Conservation (phyloP, 2,797 vertebrate genomes). For the Artibeus lituratus region DNA sequence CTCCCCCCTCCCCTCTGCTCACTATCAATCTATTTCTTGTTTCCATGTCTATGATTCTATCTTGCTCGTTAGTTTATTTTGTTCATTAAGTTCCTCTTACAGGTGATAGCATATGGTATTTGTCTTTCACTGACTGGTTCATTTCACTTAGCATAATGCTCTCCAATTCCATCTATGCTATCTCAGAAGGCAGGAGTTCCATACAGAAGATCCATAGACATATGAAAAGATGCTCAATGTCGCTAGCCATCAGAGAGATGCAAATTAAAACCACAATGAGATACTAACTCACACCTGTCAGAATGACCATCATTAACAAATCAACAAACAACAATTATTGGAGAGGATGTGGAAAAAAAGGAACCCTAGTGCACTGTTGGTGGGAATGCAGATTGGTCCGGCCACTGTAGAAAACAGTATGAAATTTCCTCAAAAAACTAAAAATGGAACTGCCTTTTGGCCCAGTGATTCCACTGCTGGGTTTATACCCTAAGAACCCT, state of each 20-base stretch:
- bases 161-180: not conserved
- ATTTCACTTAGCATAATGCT: not conserved
- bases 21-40: not conserved
- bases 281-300: not conserved
- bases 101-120: not conserved
- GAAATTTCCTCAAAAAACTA: not conserved
- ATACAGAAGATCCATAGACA: not conserved
- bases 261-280: not conserved
- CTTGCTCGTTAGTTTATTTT: not conserved
- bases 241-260: not conserved
- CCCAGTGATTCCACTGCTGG: not conserved
- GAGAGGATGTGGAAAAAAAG: not conserved
- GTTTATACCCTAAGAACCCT: not conserved
- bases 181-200: not conserved
- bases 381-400: not conserved
- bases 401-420: not conserved
- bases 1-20: not conserved
- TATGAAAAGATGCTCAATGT: not conserved
- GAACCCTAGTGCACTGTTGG: not conserved
- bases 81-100: not conserved
- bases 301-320: not conserved
- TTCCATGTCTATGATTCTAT: not conserved
- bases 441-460: not conserved
- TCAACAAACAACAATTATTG: not conserved
- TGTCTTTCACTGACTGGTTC: not conserved